Evolutionary conservation across 2,113 vertebrate species (phyloP), one percentile per base, ranked within the genome.

Genomic region (Poicephalus gulielmi): DNA sequence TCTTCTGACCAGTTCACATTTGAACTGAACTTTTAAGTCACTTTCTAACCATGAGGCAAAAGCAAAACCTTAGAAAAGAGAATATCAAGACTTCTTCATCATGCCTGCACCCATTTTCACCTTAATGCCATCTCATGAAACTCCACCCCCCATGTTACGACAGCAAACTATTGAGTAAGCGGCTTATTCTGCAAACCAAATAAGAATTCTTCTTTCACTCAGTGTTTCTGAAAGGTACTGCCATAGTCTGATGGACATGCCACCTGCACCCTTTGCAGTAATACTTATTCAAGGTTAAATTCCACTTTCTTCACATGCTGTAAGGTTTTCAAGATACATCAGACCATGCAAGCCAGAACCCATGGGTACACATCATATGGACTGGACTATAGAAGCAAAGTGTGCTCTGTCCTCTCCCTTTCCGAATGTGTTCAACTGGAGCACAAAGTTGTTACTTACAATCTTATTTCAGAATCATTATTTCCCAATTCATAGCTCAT

Each of bases 91-190:
- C 27, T 76, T 70, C 28, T 14, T 11, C 57, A 30, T 10, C 39
- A 4, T 1, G 14, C 9, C 47, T 79, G 57, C 44, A 55, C 13
- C 43, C 24, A 30, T 18, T 46, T 79, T 43, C 52, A 60, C 64
- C 53, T 88, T 20, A 52, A 46, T 15, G 64, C 39, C 66, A 55
- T 1, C 50, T 74, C 75, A 30, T 2, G 50, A 25, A 89, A 64
- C 49, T 44, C 31, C 55, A n/a, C 6, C 19, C 30, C 23, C 33
- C 24, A 23, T 0, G 0, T 41, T 37, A 62, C 3, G 52, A 60
- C 52, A 33, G 10, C 7, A 74, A 75, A 30, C 66, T 73, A 13
- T 3, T 31, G 52, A 79, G 63, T 35, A 75, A 91, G 16, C 20
- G 50, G 68, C 20, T 62, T 28, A 9, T 3, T 87, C 39, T 30